Evolutionary conservation across 23 tunicate genomes (phyloP), one percentile per base, ranked within the genome.

Genomic region (Oikopleura vanhoeffeni): DNA sequence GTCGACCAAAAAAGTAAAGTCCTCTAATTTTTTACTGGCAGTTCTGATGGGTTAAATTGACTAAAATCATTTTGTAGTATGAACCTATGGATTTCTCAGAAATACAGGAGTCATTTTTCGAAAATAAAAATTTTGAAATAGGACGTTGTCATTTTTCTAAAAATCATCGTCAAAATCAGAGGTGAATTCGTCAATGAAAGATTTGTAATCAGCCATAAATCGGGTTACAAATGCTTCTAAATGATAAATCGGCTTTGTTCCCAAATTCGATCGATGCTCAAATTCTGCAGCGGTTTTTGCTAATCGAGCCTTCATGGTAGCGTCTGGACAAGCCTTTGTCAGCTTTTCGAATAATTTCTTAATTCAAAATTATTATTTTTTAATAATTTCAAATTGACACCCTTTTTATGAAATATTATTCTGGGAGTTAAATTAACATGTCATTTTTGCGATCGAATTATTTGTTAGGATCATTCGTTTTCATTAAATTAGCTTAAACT

Each of bases 141-240:
- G 18, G 18, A n/a, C n/a, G 18, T 49, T 49, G 60, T 8, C 8
- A 49, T 18, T 49, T 49, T 49, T 8, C 8, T 8, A 49, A 8
- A 8, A 8, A 18, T 49, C 60, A 8, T 49, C 60, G 18, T 49
- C 60, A 92, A 92, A 87, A 0, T 87, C 97, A 60, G 87, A 94
- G 40, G 89, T 84, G 28, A 92, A 92, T 38, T 93, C 98, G 58
- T 93, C 91, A 24, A 93, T 57, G 76, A 93, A 93, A 40, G 88
- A 86, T 60, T 93, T 93, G 64, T 89, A 93, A 84, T 87, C 76
- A 75, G 89, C 83, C 94, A 90, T 88, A 76, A 93, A 93, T 76
- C 90, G 90, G 8, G 91, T 88, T 34, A 93, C 84, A 49, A 93
- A 90, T 18, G 98, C 98, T 64, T 93, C 98, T 0, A 93, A 39